phyloP scores from a whole-genome alignment of 2,888 invertebrate genomes.

The Microctonus hyperodae region DNA sequence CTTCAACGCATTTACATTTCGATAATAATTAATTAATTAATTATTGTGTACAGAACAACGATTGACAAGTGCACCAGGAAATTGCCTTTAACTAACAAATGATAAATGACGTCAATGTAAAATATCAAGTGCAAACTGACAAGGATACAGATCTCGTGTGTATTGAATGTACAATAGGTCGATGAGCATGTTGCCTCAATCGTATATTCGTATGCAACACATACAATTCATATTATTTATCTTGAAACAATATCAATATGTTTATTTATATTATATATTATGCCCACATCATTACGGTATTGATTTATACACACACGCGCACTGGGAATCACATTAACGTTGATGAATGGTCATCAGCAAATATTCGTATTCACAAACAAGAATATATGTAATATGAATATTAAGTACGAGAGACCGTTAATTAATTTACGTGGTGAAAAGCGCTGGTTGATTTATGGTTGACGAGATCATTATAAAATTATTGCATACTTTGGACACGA shows the following conservation, averaged over 20 bases:
- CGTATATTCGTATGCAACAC: background rate
- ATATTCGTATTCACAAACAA: background rate
- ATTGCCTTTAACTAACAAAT: too few relatives aligned
- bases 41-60: too few relatives aligned
- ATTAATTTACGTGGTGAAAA: background rate
- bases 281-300: background rate
- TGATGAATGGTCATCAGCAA: background rate
- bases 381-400: background rate
- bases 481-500: background rate
- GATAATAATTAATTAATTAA: too few relatives aligned
- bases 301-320: background rate
- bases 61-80: too few relatives aligned
- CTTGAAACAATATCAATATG: background rate
- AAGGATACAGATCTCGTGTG: too few relatives aligned
- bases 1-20: too few relatives aligned
- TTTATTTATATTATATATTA: background rate
- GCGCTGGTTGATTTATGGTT: too few relatives aligned
- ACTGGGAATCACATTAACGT: background rate
- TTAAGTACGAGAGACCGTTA: background rate
- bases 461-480: background rate
- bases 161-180: background rate
- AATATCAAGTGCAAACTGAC: background rate
- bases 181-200: too few relatives aligned
- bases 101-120: background rate
- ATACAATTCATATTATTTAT: background rate